A percentile compares a stretch with the other conserved stretches of the same genome.
These are phyloP conservation scores for Drosophila pallidifrons DNA, from an alignment of 1,140 invertebrate genomes.

Conservation along the genomic window DNA sequence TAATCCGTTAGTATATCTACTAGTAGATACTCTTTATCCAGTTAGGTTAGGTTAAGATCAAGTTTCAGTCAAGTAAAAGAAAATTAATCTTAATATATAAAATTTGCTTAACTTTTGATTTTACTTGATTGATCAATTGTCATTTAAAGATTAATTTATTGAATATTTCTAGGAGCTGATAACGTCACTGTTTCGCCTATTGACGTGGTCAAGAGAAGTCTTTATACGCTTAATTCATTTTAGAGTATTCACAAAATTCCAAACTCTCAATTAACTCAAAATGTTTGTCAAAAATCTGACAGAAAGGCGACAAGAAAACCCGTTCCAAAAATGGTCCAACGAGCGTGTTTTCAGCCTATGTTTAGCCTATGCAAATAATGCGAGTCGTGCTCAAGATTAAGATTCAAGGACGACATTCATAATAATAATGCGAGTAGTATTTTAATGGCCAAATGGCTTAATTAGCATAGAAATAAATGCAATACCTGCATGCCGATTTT, in stretches of 20 bases:
- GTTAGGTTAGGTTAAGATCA: background rate
- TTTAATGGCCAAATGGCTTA: slow-evolving; percentile 29
- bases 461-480: slow-evolving; percentile 22
- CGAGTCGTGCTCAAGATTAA: slow-evolving; percentile 32
- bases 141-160: background rate
- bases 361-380: slow-evolving; percentile 40
- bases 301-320: slow-evolving; percentile 24
- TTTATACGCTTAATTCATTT: background rate
- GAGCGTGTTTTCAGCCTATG: slow-evolving; percentile 31
- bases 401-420: slow-evolving; percentile 45
- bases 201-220: background rate
- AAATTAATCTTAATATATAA: slow-evolving; percentile 17
- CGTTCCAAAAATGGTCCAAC: slow-evolving; percentile 39
- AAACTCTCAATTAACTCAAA: slow-evolving; percentile 12
- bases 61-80: slow-evolving; percentile 19
- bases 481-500: slow-evolving; percentile 8
- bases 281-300: slow-evolving; percentile 17
- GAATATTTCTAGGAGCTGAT: background rate
- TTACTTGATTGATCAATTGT: slow-evolving; percentile 7
- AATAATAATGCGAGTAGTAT: slow-evolving; percentile 26
- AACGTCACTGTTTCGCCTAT: background rate
- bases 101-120: slow-evolving; percentile 11
- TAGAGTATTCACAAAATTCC: slow-evolving; percentile 11
- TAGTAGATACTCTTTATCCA: background rate
- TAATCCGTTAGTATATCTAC: background rate